Evolutionary conservation across 1,140 invertebrate species (phyloP).

Genomic region (Carcinoscorpius rotundicauda): DNA sequence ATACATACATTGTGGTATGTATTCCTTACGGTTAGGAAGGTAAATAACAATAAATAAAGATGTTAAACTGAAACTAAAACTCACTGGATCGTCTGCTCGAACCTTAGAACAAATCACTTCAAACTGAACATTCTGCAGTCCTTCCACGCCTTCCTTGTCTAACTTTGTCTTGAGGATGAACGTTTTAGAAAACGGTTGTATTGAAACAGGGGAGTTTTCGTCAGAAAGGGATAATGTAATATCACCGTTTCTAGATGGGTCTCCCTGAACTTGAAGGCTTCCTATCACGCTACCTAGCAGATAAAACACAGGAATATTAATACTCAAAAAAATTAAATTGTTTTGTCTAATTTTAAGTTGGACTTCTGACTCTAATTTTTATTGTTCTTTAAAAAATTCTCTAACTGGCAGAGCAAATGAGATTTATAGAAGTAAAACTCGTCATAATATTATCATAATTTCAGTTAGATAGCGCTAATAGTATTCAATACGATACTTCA

Average conservation of each 20-base stretch:
- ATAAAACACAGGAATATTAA: background rate
- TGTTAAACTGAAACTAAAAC: slow-evolving; percentile 11
- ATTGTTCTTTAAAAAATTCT: no score
- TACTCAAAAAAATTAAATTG: no score
- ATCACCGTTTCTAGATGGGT: slow-evolving; percentile 53
- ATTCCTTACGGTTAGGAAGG: background rate
- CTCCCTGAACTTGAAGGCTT: slow-evolving; percentile 59
- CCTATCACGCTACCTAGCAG: slow-evolving; percentile 32
- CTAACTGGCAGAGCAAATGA: no score
- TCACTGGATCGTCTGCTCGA: slow-evolving; percentile 57
- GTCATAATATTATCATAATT: no score
- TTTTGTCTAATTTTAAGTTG: no score
- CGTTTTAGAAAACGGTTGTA: slow-evolving; percentile 62
- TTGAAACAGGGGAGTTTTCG: slow-evolving; percentile 44
- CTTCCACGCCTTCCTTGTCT: slow-evolving; percentile 53
- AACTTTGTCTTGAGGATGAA: slow-evolving; percentile 58
- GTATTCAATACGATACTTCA: no score
- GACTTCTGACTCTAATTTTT: no score
- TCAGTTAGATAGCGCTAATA: no score
- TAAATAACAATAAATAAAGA: background rate
- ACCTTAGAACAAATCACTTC: slow-evolving; percentile 28
- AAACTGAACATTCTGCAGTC: slow-evolving; percentile 22
- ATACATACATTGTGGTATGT: background rate
- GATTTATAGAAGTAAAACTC: no score
- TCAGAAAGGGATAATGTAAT: slow-evolving; percentile 53